These are phyloP conservation scores for Schizothorax lantsangensis DNA, from an alignment of 2,797 vertebrate genomes.

Conservation along the genomic window DNA sequence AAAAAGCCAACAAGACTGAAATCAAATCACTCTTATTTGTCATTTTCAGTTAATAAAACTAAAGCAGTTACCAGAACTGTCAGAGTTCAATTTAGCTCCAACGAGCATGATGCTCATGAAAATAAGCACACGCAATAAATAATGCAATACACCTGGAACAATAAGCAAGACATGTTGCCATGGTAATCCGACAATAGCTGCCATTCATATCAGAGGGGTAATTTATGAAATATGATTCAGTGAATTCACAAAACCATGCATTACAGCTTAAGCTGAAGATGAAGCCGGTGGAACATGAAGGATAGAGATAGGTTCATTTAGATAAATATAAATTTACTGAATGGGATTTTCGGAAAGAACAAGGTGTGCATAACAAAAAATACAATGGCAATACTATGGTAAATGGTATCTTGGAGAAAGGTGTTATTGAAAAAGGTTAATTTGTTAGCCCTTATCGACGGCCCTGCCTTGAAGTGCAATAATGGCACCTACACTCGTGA, in stretches of 20 bases:
- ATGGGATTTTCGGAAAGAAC: neutral
- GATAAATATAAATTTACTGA: neutral
- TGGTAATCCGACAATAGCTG: conserved; percentile 50
- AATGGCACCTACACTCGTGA: neutral
- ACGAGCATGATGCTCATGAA: conserved; percentile 28
- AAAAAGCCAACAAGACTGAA: conserved; percentile 13
- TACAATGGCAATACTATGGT: neutral
- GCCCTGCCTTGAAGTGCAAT: neutral
- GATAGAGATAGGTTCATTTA: neutral
- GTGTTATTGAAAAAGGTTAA: neutral
- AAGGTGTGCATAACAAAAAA: neutral
- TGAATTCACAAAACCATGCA: neutral
- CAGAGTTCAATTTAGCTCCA: conserved; percentile 11
- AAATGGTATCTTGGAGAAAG: neutral
- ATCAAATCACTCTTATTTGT: conserved; percentile 23
- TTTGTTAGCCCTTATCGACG: neutral
- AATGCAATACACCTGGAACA: conserved; percentile 43
- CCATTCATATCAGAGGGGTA: conserved; percentile 36
- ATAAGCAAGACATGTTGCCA: conserved; percentile 46
- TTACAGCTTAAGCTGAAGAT: neutral
- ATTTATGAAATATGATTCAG: conserved; percentile 39
- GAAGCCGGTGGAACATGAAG: neutral
- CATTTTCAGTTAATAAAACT: conserved; percentile 22
- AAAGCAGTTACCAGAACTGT: conserved; percentile 11
- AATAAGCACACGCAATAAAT: conserved; percentile 46